phyloP scores from a whole-genome alignment of 2,113 vertebrate species.

The Heptranchias perlo region DNA sequence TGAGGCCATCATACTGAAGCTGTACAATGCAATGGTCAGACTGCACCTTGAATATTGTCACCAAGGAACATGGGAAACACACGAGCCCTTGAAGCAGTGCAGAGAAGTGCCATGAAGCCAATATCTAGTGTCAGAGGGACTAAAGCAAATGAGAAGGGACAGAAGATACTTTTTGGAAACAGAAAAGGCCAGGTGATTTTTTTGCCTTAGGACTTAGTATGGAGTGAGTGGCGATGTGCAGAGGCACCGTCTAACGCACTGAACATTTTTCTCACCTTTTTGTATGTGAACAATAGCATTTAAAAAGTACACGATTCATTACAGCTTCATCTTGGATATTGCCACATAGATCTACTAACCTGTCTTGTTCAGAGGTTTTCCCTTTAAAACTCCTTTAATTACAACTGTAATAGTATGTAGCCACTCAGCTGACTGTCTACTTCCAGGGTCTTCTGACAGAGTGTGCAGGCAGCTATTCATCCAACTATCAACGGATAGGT shows the following conservation, averaged over 20 bases:
- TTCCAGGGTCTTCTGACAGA: constrained; percentile 50
- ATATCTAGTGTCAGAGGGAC: no score
- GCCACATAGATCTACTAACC: constrained; percentile 47
- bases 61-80: no score
- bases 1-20: background rate
- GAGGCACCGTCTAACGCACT: background rate
- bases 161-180: no score
- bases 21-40: background rate
- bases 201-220: no score
- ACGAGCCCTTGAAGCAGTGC: no score
- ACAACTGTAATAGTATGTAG: constrained; percentile 62
- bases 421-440: constrained; percentile 44
- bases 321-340: background rate
- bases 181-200: no score
- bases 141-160: no score
- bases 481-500: constrained; percentile 59
- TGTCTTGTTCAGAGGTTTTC: constrained; percentile 45
- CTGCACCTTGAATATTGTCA: no score
- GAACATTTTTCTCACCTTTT: background rate
- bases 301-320: background rate
- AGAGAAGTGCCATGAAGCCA: no score
- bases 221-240: no score
- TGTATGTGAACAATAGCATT: background rate
- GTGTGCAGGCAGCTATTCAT: constrained; percentile 54
- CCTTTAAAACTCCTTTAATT: constrained; percentile 61